Evolutionary conservation across 2,888 invertebrate genomes (phyloP), one percentile per base, ranked within the genome.

Genomic region (Metacarcinus magister): DNA sequence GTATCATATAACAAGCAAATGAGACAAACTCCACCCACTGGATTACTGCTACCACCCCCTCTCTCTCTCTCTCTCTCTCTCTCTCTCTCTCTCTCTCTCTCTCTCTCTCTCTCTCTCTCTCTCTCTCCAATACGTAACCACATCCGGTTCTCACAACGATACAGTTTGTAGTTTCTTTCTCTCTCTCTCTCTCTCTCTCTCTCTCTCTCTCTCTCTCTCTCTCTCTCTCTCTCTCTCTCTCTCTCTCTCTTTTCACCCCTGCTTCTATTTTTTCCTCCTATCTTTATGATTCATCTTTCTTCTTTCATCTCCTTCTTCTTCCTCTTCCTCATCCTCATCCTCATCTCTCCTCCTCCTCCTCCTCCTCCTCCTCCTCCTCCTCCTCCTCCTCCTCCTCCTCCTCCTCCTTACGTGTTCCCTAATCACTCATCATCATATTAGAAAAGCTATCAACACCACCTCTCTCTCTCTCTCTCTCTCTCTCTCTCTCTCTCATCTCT

Each of bases 81-180:
- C 92, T 92, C 92, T 92, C 92, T 92, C 92, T 92, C 92, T 92
- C 92, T 92, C 92, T 92, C 92, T 92, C 92, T 92, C 92, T 92
- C 92, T 92, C 92, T 92, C 92, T 92, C 92, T 92, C 92, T 46
- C 92, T 92, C 92, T 60, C 60, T 60, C 60, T 60, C 60, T 60
- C 60, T 60, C 60, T 60, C 60, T 60, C 19, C 60, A 16, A 46
- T 46, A 46, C 46, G 5, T 46, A 46, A 46, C 46, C 46, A 46
- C 46, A 46, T 46, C 46, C 46, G 46, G 46, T 46, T 46, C 46
- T 46, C 46, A 46, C 46, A 46, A 46, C 10, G 46, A 46, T 46
- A 10, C 10, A 46, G 46, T 19, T 60, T 16, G 7, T 16, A 13
- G 13, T 60, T 16, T 60, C 60, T 60, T 16, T 92, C 92, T 92